Conservation (phyloP, 2,797 vertebrate species). For the Sebastes itinus region DNA sequence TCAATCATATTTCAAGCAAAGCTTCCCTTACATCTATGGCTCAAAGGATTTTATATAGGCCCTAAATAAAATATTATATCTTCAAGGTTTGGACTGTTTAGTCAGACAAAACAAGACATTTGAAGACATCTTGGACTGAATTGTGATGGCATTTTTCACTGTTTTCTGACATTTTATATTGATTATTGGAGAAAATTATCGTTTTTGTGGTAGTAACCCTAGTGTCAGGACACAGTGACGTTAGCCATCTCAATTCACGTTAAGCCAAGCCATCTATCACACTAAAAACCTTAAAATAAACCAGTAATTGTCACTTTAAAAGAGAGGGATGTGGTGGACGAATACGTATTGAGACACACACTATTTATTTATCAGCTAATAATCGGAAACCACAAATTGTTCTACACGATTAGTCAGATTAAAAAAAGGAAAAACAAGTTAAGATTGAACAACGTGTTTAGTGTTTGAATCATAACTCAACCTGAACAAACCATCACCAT, state of each 20-base stretch:
- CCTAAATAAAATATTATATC: background rate
- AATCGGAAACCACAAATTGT: too few relatives aligned
- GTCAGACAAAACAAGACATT: background rate
- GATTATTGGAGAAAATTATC: background rate
- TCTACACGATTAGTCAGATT: background rate
- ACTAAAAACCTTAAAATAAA: background rate
- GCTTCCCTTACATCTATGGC: too few relatives aligned
- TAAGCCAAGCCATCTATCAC: background rate
- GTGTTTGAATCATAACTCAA: accelerated
- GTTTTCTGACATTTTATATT: background rate
- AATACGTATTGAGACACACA: too few relatives aligned
- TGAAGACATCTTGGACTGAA: background rate
- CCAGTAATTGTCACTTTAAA: background rate
- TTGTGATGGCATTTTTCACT: too few relatives aligned
- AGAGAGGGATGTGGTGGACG: too few relatives aligned
- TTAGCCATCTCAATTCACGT: background rate
- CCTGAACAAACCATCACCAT: background rate
- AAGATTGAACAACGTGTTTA: accelerated
- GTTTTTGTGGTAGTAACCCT: too few relatives aligned
- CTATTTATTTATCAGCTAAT: too few relatives aligned
- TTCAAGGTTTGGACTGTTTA: background rate
- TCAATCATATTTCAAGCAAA: background rate
- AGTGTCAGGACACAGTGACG: background rate
- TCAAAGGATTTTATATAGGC: background rate
- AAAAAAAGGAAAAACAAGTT: accelerated